Conservation (phyloP, 2,888 invertebrate species). For the Sarcophaga rosellei region DNA sequence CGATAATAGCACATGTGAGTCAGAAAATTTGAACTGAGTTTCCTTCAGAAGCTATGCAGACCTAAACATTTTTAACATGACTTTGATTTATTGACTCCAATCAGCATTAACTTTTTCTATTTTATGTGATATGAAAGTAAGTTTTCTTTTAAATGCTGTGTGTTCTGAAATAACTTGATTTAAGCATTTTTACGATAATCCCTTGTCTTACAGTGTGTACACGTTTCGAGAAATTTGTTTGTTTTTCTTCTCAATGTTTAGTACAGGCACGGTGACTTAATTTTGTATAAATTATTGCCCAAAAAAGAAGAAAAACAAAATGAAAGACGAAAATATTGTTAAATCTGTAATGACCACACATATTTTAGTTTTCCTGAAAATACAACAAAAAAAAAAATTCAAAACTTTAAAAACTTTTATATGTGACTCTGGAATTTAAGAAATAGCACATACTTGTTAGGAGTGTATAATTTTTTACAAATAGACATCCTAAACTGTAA, state of each 20-base stretch:
- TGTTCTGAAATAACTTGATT: neutral
- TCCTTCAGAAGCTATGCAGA: too few species aligned
- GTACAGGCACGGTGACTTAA: neutral
- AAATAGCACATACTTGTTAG: too few species aligned
- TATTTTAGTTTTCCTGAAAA: neutral
- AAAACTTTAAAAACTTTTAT: neutral
- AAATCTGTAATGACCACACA: neutral
- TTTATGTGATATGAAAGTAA: too few species aligned
- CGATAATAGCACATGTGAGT: too few species aligned
- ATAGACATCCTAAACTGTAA: neutral
- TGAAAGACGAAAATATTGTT: neutral
- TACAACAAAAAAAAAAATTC: too few species aligned
- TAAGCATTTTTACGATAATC: neutral
- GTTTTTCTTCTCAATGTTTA: too few species aligned
- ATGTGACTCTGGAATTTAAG: neutral
- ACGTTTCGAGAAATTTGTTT: neutral
- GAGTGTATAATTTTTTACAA: too few species aligned
- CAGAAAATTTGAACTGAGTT: too few species aligned
- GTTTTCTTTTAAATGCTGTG: too few species aligned
- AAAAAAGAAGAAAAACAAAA: neutral
- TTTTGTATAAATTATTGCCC: neutral
- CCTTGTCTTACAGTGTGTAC: neutral
- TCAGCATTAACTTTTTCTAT: too few species aligned
- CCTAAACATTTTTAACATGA: too few species aligned
- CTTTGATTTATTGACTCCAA: too few species aligned